Percentiles rank a stretch among this genome's conserved stretches.
Conservation (phyloP, 2,113 vertebrate species). For the Ariopsis seemanni region DNA sequence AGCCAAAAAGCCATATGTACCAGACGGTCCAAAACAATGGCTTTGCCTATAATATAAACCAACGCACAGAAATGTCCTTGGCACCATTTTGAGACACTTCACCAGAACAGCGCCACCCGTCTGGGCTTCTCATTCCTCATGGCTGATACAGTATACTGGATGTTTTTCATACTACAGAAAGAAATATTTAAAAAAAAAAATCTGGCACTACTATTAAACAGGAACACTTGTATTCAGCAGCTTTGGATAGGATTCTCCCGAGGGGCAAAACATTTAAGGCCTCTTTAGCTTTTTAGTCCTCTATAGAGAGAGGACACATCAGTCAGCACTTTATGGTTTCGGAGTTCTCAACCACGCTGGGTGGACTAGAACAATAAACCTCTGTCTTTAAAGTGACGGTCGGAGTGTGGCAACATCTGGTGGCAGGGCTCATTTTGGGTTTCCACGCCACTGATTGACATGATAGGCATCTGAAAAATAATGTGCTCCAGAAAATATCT, state of each 20-base stretch:
- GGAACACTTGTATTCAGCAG: background rate
- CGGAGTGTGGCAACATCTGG: constrained; percentile 76
- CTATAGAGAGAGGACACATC: constrained; percentile 69
- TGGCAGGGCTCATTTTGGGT: constrained; percentile 69
- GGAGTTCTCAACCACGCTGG: constrained; percentile 71
- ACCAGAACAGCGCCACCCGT: background rate
- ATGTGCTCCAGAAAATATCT: constrained; percentile 48
- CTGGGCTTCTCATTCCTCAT: background rate
- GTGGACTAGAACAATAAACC: constrained; percentile 77
- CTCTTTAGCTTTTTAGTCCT: constrained; percentile 58
- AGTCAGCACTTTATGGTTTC: constrained; percentile 73
- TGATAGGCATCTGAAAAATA: constrained; percentile 70
- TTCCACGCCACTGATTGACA: constrained; percentile 72
- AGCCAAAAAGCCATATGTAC: constrained; percentile 50
- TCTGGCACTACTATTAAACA: constrained; percentile 1
- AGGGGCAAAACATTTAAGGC: constrained; percentile 65
- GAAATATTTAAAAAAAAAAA: background rate
- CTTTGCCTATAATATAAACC: constrained; percentile 24
- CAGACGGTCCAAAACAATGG: constrained; percentile 38
- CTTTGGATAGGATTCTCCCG: constrained; percentile 4
- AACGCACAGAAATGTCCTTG: background rate
- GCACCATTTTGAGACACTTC: constrained; percentile 18
- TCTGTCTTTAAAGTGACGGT: constrained; percentile 76
- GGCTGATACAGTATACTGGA: background rate
- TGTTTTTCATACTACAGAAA: background rate